These are phyloP conservation scores for Nymphalis io DNA, from an alignment of 1,140 invertebrate species.

Conservation along the genomic window DNA sequence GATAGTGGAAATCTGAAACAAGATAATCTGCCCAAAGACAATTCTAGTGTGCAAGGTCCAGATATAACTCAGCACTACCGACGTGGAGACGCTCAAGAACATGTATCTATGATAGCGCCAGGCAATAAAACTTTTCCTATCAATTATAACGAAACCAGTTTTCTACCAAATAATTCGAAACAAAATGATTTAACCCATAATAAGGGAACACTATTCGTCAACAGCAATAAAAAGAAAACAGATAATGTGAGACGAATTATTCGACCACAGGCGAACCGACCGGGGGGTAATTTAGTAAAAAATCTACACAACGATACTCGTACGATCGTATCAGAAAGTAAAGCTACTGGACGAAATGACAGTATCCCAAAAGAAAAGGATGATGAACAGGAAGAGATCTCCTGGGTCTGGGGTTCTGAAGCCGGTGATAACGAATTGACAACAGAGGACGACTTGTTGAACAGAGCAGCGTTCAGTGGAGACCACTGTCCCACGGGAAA, in stretches of 20 bases:
- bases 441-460: constrained; percentile 26
- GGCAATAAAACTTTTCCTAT: not conserved
- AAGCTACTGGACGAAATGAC: not conserved
- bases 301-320: not conserved
- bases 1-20: not conserved
- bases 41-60: not conserved
- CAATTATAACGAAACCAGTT: not conserved
- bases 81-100: not conserved
- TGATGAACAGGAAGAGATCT: not conserved
- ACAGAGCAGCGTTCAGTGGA: constrained; percentile 41
- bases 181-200: not conserved
- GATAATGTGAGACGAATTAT: not conserved
- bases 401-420: constrained; percentile 40
- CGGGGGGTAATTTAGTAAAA: not conserved
- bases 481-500: constrained; percentile 39
- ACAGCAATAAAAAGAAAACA: not conserved
- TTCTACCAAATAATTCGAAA: not conserved
- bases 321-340: no score
- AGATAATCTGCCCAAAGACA: not conserved
- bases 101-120: not conserved
- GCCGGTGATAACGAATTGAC: not conserved
- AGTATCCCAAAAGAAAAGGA: not conserved
- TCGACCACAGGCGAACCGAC: not conserved
- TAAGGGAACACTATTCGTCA: not conserved
- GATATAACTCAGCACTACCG: not conserved